A percentile compares a stretch with the other conserved stretches of the same genome.
Evolutionary conservation across 2,888 invertebrate genomes (phyloP).

Genomic region (Drosophila imparisetae): DNA sequence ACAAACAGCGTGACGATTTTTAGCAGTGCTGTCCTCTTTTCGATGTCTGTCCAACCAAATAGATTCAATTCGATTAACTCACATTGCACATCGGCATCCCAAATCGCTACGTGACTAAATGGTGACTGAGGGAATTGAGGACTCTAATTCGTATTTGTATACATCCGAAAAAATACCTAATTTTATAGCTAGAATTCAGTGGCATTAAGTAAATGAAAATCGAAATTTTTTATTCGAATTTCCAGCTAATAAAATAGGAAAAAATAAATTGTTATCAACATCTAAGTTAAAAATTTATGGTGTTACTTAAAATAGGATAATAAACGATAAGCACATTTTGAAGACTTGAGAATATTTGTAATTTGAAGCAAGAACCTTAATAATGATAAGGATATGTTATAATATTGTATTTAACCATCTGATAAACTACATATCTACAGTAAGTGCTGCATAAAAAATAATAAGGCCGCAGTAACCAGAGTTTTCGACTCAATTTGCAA

Average conservation of each 20-base stretch:
- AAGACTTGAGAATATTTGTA: not conserved
- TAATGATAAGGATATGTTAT: not conserved
- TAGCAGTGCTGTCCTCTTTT: not conserved
- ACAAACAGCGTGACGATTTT: conserved; percentile 39
- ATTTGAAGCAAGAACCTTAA: not conserved
- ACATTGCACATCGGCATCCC: conserved; percentile 50
- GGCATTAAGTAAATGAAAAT: not conserved
- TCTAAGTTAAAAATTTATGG: not conserved
- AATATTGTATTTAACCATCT: not conserved
- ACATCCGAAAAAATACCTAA: not conserved
- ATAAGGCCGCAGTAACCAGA: not conserved
- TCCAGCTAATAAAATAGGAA: not conserved
- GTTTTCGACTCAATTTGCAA: conserved; percentile 59
- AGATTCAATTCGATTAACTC: conserved; percentile 74
- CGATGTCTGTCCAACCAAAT: conserved; percentile 37
- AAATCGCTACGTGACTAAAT: conserved; percentile 59
- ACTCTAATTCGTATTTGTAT: conserved; percentile 15
- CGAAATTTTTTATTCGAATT: not conserved
- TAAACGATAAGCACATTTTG: not conserved
- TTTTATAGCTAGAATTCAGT: conserved; percentile 5
- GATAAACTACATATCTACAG: not conserved
- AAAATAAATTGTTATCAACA: not conserved
- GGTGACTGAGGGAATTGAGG: conserved; percentile 14
- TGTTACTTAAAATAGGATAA: not conserved
- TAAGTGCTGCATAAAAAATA: not conserved